Evolutionary conservation across 2,797 vertebrate species (phyloP).

Genomic region (Eospalax fontanierii): DNA sequence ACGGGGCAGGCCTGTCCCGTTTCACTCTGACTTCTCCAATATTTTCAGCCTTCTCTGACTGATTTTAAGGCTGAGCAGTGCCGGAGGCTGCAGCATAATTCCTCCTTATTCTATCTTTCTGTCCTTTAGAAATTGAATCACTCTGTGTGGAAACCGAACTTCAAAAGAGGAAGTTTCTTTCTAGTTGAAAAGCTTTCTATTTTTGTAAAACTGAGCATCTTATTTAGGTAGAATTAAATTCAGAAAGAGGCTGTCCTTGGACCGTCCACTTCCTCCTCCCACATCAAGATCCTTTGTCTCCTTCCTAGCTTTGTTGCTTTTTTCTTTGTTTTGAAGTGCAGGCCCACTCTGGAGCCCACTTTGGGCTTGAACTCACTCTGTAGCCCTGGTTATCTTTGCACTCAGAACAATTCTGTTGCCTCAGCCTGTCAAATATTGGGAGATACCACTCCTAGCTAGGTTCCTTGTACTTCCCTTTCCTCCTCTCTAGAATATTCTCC

Average conservation of each 20-base stretch:
- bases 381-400: no score
- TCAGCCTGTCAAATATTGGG: not conserved
- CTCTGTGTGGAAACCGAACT: constrained; percentile 19
- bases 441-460: not conserved
- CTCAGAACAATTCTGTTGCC: not conserved
- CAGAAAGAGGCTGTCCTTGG: not conserved
- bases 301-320: not conserved
- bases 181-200: not conserved
- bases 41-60: not conserved
- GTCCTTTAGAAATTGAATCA: constrained; percentile 34
- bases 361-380: not conserved
- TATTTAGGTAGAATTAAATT: constrained; percentile 49
- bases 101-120: constrained; percentile 9
- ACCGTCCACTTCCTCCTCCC: not conserved
- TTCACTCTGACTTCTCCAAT: constrained; percentile 3
- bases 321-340: rapidly evolving
- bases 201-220: not conserved
- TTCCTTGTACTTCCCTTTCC: not conserved
- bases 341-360: not conserved
- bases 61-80: not conserved
- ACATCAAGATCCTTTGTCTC: not conserved
- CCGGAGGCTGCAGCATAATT: constrained; percentile 15
- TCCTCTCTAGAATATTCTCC: not conserved
- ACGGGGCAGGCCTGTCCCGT: not conserved
- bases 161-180: constrained; percentile 11